A percentile compares a stretch with the other conserved stretches of the same genome.
Evolutionary conservation across 2,888 invertebrate species (phyloP).

Genomic region (Nomada fucata): DNA sequence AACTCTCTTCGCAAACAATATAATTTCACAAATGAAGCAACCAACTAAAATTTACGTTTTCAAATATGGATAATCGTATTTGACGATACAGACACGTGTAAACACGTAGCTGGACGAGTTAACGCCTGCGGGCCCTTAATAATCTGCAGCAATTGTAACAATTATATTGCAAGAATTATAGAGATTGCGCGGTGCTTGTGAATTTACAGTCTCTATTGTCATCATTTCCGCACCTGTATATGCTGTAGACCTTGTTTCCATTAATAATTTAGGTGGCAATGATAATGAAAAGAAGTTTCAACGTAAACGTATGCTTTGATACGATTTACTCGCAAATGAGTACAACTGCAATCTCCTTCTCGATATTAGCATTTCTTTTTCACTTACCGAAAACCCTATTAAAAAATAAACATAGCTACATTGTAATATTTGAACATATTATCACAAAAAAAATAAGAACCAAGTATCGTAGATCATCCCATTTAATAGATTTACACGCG

Average conservation of each 20-base stretch:
- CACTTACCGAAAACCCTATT: no score
- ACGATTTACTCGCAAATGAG: no score
- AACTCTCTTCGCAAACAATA: constrained; percentile 5
- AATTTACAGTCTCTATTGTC: background rate
- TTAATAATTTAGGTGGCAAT: background rate
- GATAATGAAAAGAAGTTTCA: background rate
- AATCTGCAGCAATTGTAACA: constrained; percentile 5
- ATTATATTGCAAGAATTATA: background rate
- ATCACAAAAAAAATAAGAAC: no score
- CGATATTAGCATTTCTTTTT: no score
- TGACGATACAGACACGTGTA: background rate
- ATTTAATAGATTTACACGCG: no score
- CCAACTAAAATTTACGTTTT: background rate
- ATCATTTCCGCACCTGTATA: background rate
- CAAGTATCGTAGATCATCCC: no score
- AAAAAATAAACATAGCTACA: no score
- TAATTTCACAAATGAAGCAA: constrained; percentile 11
- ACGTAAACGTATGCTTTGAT: background rate
- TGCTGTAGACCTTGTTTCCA: background rate
- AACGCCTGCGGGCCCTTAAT: background rate
- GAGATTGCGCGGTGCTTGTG: background rate
- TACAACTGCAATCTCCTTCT: no score
- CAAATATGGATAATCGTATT: constrained; percentile 1
- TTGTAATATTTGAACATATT: no score
- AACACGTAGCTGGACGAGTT: background rate